phyloP scores from a whole-genome alignment of 1,140 invertebrate genomes.

The Hycleus phaleratus region DNA sequence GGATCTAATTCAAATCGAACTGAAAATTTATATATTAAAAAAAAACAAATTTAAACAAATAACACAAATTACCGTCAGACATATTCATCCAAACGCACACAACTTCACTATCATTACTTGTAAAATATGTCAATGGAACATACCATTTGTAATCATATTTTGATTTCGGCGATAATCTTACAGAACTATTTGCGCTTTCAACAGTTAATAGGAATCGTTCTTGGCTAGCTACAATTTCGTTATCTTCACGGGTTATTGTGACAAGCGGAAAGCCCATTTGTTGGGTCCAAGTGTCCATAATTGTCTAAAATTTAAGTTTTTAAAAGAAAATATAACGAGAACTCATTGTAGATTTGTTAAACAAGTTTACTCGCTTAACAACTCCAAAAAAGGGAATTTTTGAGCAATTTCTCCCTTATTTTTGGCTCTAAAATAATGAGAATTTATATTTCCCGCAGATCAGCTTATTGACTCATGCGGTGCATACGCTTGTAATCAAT shows the following conservation, averaged over 20 bases:
- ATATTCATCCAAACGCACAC: slow-evolving; percentile 63
- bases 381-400: no score
- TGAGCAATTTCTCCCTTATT: background rate
- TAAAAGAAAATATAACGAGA: no score
- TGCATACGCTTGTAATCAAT: no score
- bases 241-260: slow-evolving; percentile 53
- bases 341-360: no score
- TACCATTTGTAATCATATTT: slow-evolving; percentile 61
- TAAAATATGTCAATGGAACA: slow-evolving; percentile 68
- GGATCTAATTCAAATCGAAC: slow-evolving; percentile 57
- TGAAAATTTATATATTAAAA: slow-evolving; percentile 33
- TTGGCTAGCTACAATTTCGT: slow-evolving; percentile 51
- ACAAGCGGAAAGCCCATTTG: slow-evolving; percentile 75
- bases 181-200: slow-evolving; percentile 35
- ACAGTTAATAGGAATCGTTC: slow-evolving; percentile 48
- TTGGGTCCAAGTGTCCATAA: slow-evolving; percentile 82
- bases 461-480: no score
- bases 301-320: slow-evolving; percentile 39
- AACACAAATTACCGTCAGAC: slow-evolving; percentile 52
- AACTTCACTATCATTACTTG: slow-evolving; percentile 46
- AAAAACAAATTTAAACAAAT: background rate
- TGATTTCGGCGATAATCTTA: slow-evolving; percentile 29
- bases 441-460: no score
- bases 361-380: no score
- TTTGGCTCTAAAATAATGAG: background rate